phyloP scores from a whole-genome alignment of 2,797 vertebrate species.

The Gallinago solitaria region DNA sequence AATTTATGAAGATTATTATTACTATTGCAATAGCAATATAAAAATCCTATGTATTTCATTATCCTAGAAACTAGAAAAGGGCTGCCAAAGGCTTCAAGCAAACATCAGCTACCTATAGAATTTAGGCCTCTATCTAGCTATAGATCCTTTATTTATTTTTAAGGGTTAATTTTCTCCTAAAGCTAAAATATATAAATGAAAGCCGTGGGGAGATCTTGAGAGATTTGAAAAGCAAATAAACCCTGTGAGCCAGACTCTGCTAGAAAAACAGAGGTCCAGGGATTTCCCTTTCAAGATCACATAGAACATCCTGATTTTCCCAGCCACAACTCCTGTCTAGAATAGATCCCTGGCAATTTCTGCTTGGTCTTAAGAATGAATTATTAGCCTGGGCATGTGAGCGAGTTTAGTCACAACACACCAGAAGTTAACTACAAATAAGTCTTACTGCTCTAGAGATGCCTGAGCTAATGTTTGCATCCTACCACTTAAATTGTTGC shows the following conservation, averaged over 20 bases:
- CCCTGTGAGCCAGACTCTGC: neutral
- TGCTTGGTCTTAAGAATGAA: neutral
- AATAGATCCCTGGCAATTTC: neutral
- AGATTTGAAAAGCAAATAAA: neutral
- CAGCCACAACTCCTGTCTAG: neutral
- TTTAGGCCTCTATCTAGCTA: neutral
- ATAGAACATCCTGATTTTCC: neutral
- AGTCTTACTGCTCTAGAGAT: neutral
- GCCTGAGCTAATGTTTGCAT: neutral
- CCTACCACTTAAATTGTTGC: neutral
- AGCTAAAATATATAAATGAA: neutral
- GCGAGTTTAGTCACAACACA: neutral
- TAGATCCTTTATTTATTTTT: neutral
- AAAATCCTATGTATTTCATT: neutral
- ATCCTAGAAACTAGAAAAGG: neutral
- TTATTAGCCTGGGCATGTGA: neutral
- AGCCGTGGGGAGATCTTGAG: neutral
- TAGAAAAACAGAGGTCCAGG: neutral
- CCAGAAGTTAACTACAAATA: neutral
- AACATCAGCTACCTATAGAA: neutral
- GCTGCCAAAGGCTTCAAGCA: neutral
- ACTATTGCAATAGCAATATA: neutral
- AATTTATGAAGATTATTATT: neutral
- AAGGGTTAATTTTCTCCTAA: neutral
- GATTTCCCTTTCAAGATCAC: neutral